Conservation (phyloP, 2,888 invertebrate genomes). For the Tenthredo amoena region DNA sequence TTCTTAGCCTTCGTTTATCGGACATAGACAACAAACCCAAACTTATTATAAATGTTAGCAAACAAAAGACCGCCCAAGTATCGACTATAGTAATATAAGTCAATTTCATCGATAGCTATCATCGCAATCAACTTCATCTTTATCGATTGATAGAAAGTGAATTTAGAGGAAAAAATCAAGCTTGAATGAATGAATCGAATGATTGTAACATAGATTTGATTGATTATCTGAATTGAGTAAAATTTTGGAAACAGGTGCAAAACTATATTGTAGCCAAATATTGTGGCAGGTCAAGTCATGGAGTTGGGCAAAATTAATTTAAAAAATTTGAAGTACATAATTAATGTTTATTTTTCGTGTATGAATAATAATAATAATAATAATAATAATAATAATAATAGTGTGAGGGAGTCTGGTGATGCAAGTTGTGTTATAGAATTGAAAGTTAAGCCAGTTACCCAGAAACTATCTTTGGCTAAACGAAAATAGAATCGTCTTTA, state of each 20-base stretch:
- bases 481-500: slow-evolving; percentile 40
- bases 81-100: not conserved
- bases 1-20: not conserved
- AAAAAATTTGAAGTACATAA: not conserved
- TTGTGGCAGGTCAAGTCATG: not conserved
- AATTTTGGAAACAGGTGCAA: not conserved
- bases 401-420: not conserved
- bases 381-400: not conserved
- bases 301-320: not conserved
- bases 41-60: not conserved
- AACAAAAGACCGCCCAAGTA: not conserved
- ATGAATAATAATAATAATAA: not conserved
- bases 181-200: not conserved
- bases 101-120: not conserved
- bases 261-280: not conserved
- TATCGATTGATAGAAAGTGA: not conserved
- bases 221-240: not conserved
- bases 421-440: not conserved
- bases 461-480: slow-evolving; percentile 25
- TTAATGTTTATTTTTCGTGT: not conserved
- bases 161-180: slow-evolving; percentile 1
- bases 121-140: not conserved
- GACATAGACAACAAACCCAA: not conserved
- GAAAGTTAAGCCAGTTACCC: slow-evolving; percentile 35
- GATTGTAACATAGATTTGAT: not conserved